These are phyloP conservation scores for Sminthurinus aureus DNA, from an alignment of 2,888 invertebrate genomes.

Conservation along the genomic window DNA sequence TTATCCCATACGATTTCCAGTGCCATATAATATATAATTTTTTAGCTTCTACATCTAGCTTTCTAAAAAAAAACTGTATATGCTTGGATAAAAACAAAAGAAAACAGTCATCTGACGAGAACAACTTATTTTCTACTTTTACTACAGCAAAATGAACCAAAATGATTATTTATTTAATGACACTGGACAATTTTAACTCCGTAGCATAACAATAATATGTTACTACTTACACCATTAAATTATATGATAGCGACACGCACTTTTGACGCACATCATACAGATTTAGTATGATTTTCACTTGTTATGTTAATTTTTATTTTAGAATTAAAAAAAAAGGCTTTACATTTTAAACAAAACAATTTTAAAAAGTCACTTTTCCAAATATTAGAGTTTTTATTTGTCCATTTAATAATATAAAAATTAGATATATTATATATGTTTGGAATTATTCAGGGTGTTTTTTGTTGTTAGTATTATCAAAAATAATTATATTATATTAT, in stretches of 20 bases:
- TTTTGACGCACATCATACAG: neutral
- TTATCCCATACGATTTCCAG: no score
- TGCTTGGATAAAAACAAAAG: no score
- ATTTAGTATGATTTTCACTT: neutral
- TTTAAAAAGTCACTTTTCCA: neutral
- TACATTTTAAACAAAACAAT: neutral
- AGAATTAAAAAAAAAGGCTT: neutral
- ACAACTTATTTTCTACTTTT: no score
- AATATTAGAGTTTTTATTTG: neutral
- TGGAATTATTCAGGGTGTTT: slow-evolving; percentile 13
- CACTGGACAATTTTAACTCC: neutral
- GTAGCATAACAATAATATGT: neutral
- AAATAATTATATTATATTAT: no score
- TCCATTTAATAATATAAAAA: no score
- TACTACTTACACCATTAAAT: neutral
- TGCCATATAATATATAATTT: no score
- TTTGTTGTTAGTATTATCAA: neutral
- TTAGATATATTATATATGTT: neutral
- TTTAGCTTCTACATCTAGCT: no score
- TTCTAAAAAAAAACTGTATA: no score
- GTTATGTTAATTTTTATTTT: no score
- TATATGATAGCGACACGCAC: neutral
- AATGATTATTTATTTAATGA: no score
- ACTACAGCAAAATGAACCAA: no score
- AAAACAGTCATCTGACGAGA: no score